Conservation (phyloP, 2,113 vertebrate genomes). For the Muntiacus reevesi region DNA sequence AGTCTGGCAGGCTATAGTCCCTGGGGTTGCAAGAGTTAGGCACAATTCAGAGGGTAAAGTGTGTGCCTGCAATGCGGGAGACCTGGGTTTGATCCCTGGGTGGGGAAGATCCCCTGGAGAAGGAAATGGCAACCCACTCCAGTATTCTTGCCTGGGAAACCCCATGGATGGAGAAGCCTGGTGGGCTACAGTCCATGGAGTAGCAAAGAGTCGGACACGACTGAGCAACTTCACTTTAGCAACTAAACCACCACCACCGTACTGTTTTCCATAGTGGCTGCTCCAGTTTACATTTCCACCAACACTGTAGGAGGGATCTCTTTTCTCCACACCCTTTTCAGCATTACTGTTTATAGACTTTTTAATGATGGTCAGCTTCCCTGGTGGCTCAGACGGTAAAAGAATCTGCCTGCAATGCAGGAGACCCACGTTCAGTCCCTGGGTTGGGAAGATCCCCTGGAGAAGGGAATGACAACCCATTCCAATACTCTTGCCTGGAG, state of each 20-base stretch:
- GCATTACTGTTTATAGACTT: not conserved
- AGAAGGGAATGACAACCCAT: not conserved
- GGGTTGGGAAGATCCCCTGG: not conserved
- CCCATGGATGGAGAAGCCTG: not conserved
- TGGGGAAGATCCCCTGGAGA: not conserved
- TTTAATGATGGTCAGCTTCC: not conserved
- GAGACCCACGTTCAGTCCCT: not conserved
- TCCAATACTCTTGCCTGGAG: not conserved
- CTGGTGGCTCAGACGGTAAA: not conserved
- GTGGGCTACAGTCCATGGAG: not conserved
- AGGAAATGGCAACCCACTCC: not conserved
- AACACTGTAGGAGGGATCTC: not conserved
- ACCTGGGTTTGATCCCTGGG: not conserved
- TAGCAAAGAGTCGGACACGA: fast-evolving
- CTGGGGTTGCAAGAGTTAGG: not conserved
- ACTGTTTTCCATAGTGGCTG: not conserved
- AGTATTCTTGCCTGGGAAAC: not conserved
- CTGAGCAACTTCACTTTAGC: not conserved
- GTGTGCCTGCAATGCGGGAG: not conserved
- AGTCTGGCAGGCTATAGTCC: not conserved
- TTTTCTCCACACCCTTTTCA: not conserved
- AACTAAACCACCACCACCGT: not conserved
- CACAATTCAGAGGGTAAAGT: not conserved
- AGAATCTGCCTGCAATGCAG: not conserved
- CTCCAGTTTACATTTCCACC: not conserved